phyloP scores from a whole-genome alignment of 2,888 invertebrate species.

The Brenthis daphne region DNA sequence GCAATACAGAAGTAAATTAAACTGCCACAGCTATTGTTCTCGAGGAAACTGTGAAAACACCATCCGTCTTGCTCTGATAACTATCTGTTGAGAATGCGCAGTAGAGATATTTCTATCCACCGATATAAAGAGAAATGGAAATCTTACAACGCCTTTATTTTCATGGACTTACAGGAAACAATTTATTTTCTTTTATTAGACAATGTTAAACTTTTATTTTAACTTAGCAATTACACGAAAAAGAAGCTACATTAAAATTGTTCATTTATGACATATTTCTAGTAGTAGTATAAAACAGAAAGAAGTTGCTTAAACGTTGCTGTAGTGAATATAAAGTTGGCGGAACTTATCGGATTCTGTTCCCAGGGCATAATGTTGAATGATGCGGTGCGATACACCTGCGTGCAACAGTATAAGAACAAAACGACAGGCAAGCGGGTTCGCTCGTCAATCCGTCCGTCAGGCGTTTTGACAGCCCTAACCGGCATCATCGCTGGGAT shows the following conservation, averaged over 20 bases:
- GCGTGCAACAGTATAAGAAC: conserved; percentile 63
- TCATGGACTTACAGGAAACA: conserved; percentile 11
- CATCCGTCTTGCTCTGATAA: conserved; percentile 64
- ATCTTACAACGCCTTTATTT: conserved; percentile 23
- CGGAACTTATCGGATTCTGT: conserved; percentile 36
- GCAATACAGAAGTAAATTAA: conserved; percentile 52
- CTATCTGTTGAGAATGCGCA: conserved; percentile 51
- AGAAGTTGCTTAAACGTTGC: conserved; percentile 4
- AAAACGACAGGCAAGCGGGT: conserved; percentile 61
- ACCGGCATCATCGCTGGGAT: conserved; percentile 72
- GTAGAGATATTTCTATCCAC: conserved; percentile 45
- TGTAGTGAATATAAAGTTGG: conserved; percentile 25
- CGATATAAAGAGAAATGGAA: conserved; percentile 43
- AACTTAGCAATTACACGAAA: neutral
- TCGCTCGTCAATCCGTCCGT: conserved; percentile 79
- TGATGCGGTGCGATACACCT: conserved; percentile 71
- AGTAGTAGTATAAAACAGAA: neutral
- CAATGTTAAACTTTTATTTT: neutral
- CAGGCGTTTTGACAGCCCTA: conserved; percentile 78
- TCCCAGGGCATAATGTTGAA: conserved; percentile 48
- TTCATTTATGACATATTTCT: neutral
- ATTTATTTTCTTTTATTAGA: conserved; percentile 5
- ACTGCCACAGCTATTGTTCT: conserved; percentile 49
- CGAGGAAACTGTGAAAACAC: conserved; percentile 52
- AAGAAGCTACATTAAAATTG: neutral